Conservation (phyloP, 1,140 invertebrate species). For the Dolichoris vasculosae region DNA sequence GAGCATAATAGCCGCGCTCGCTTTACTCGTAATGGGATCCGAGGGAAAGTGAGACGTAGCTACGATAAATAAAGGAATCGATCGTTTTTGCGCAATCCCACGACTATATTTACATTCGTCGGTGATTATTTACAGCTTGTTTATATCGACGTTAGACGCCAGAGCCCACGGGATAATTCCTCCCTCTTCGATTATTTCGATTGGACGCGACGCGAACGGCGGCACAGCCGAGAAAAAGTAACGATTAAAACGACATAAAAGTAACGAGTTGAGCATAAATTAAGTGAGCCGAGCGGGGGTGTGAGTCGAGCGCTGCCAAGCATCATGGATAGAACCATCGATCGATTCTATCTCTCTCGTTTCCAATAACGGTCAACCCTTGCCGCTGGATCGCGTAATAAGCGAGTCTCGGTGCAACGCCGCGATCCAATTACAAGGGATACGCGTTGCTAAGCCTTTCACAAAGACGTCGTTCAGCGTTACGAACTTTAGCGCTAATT, state of each 20-base stretch:
- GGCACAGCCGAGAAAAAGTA: no score
- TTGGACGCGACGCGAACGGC: no score
- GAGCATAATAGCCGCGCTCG: not conserved
- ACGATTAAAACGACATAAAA: no score
- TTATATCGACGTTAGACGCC: not conserved
- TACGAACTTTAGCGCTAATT: slow-evolving; percentile 19
- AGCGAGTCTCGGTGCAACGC: not conserved
- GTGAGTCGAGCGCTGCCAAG: no score
- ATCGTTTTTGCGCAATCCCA: not conserved
- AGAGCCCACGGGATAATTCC: not conserved
- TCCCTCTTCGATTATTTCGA: not conserved
- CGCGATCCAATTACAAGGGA: slow-evolving; percentile 11
- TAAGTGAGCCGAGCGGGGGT: no score
- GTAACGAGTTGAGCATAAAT: no score
- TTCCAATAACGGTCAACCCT: not conserved
- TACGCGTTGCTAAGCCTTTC: not conserved
- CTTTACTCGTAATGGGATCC: not conserved
- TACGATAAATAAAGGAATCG: not conserved
- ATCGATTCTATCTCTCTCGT: not conserved
- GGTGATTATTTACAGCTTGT: not conserved
- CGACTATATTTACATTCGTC: not conserved
- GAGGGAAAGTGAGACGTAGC: not conserved
- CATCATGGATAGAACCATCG: no score
- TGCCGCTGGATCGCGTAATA: not conserved
- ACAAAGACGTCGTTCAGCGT: slow-evolving; percentile 9